Evolutionary conservation across 1,140 invertebrate species (phyloP).

Genomic region (Zaprionus gabonicus): DNA sequence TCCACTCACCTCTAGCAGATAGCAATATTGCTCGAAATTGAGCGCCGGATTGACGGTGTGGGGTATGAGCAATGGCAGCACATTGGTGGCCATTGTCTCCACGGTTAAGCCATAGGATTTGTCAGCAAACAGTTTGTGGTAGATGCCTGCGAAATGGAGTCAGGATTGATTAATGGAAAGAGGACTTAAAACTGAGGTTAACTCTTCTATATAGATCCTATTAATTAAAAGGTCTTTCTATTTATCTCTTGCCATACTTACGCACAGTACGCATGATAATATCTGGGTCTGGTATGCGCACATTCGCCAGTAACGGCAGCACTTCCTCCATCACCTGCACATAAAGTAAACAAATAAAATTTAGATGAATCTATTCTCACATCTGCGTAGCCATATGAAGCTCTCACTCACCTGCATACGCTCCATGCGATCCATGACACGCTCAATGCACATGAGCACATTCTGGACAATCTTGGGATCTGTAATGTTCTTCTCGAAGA

Average conservation of each 20-base stretch:
- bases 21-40: slow-evolving; percentile 95
- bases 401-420: slow-evolving; percentile 87
- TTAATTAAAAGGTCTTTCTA: neutral
- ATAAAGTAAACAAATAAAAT: no score
- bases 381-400: neutral
- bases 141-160: slow-evolving; percentile 90
- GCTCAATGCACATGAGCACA: slow-evolving; percentile 91
- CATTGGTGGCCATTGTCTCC: slow-evolving; percentile 96
- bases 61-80: slow-evolving; percentile 96
- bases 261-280: slow-evolving; percentile 91
- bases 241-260: slow-evolving; percentile 86
- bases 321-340: slow-evolving; percentile 94
- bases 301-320: slow-evolving; percentile 94
- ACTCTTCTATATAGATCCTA: neutral
- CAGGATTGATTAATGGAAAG: slow-evolving; percentile 15
- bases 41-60: slow-evolving; percentile 96
- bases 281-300: slow-evolving; percentile 93
- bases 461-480: slow-evolving; percentile 92
- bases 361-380: neutral
- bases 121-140: slow-evolving; percentile 95
- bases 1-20: slow-evolving; percentile 90
- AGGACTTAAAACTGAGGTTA: neutral
- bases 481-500: slow-evolving; percentile 93
- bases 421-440: slow-evolving; percentile 93
- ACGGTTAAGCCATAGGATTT: slow-evolving; percentile 96